Conservation (phyloP, 2,113 vertebrate genomes). For the Cyphomyrus discorhynchus region DNA sequence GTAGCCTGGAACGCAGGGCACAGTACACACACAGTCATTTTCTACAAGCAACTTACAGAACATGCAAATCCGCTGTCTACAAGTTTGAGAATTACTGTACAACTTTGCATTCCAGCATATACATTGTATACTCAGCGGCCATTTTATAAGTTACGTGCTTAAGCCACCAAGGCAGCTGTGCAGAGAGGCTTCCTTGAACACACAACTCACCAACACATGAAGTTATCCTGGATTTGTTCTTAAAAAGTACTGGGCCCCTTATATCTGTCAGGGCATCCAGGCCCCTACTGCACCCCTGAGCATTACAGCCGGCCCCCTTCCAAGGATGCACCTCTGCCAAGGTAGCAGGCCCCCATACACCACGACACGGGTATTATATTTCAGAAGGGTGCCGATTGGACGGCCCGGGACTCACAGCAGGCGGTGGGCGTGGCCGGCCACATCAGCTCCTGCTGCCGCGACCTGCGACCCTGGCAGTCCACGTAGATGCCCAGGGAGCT, state of each 20-base stretch:
- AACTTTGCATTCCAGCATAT: not conserved
- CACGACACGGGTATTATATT: not conserved
- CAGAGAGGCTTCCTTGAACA: not conserved
- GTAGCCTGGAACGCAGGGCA: constrained; percentile 68
- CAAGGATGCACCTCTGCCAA: not conserved
- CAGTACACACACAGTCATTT: not conserved
- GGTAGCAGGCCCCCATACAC: not conserved
- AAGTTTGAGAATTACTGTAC: not conserved
- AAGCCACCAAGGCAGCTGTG: not conserved
- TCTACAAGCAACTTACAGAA: not conserved
- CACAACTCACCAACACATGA: not conserved
- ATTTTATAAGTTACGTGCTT: not conserved
- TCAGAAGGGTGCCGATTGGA: not conserved
- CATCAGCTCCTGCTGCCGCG: constrained; percentile 94
- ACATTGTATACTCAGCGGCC: not conserved
- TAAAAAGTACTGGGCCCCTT: not conserved
- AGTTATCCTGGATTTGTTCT: not conserved
- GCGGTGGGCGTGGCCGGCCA: constrained; percentile 83
- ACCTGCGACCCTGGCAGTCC: constrained; percentile 91
- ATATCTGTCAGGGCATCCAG: not conserved
- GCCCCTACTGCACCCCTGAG: not conserved
- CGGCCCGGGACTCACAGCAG: constrained; percentile 76
- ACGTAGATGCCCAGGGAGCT: constrained; percentile 88
- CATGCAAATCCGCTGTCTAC: not conserved
- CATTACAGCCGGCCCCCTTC: not conserved